These are phyloP conservation scores for Diceros bicornis DNA, from an alignment of 2,797 vertebrate species.

Conservation along the genomic window DNA sequence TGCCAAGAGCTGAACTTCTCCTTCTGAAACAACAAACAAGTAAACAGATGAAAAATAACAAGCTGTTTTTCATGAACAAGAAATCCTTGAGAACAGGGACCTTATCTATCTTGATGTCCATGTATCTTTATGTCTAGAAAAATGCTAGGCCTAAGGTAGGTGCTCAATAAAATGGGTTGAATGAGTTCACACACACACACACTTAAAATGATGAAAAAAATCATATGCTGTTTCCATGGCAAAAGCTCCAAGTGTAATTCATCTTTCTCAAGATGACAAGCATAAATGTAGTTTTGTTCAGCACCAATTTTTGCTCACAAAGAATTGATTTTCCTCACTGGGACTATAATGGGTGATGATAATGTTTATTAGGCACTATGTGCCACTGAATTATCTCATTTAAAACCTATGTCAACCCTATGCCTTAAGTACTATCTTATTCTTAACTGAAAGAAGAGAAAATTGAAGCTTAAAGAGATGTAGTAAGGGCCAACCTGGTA, in stretches of 20 bases:
- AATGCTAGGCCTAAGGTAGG: neutral
- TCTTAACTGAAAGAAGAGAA: neutral
- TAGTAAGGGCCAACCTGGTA: neutral
- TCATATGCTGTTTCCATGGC: neutral
- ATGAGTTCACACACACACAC: neutral
- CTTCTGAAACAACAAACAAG: constrained; percentile 22
- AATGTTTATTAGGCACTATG: neutral
- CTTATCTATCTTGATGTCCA: neutral
- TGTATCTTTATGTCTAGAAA: neutral
- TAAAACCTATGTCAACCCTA: neutral
- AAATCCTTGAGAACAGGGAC: neutral
- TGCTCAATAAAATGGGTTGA: neutral
- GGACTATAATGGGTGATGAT: neutral
- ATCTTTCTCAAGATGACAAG: constrained; percentile 15
- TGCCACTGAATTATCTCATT: neutral
- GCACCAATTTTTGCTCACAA: neutral
- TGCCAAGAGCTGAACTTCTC: neutral
- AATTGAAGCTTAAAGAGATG: neutral
- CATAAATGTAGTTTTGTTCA: neutral
- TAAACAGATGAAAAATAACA: neutral
- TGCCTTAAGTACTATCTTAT: neutral
- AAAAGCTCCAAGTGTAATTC: constrained; percentile 47
- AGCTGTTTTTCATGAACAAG: neutral
- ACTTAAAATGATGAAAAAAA: neutral
- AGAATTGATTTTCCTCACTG: neutral